Evolutionary conservation across 2,888 invertebrate species (phyloP), one percentile per base, ranked within the genome.

Genomic region (Mythimna loreyi): DNA sequence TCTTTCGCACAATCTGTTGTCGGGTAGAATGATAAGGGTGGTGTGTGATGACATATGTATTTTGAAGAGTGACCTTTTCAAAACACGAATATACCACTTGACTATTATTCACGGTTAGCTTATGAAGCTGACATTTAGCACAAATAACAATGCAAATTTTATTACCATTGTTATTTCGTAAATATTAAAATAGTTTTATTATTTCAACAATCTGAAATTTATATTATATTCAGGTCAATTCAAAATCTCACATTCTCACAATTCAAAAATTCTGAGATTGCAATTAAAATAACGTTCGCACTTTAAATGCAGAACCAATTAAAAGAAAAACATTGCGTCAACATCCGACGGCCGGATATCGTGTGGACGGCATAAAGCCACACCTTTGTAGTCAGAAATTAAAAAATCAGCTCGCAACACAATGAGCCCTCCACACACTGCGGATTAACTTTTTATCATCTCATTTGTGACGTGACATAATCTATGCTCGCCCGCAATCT

Each of bases 401-500:
- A 40, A 40, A 40, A 40, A 40, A 78, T 79, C 81, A 80, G 68
- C 72, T 72, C 75, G 68, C 81, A 75, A 74, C 79, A 83, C 75
- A 79, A 78, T 75, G 63, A 72, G 79, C 76, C 70, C 67, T 83
- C 72, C 66, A 69, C 75, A 81, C 71, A 81, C 78, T 80, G 64
- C 50, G 78, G 81, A 79, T 85, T 79, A 89, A 88, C 82, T 85
- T 86, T 87, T 90, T 87, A 90, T 90, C 88, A 88, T 88, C 86
- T 87, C 87, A 81, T 86, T 85, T 84, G 84, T 85, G 91, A 92
- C 91, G 88, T 91, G 93, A 92, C 92, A 91, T 93, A 92, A 94
- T 90, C 92, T 91, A 87, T 72, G 77, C 85, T 81, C 88, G 92
- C 86, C 92, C 94, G 92, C 92, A 91, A 93, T 93, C 89, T 91